Evolutionary conservation across 2,113 vertebrate species (phyloP), one percentile per base, ranked within the genome.

Genomic region (Donacobius atricapilla): DNA sequence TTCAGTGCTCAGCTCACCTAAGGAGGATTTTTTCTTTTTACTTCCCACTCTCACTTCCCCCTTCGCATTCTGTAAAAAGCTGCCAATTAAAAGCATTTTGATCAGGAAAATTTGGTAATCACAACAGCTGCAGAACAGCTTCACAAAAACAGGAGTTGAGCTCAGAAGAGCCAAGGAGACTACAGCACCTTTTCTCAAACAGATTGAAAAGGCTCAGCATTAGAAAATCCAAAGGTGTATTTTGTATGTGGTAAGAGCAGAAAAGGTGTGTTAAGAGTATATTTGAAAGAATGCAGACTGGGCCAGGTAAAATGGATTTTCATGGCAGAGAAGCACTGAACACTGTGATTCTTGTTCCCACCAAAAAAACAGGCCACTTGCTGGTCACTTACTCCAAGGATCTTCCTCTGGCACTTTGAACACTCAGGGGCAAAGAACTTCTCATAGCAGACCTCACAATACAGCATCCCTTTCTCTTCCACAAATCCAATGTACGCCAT

Each of bases 401-500:
- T 98, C 98, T 99, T 99, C 97, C 98, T 98, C 53, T 99, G 98
- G 97, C 99, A 99, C 87, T 98, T 98, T 15, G 97, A 98, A 75
- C 99, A 99, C 65, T 98, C 97, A 13, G 99, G 99, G 33, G 99
- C 99, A 3, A 99, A 98, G 96, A 99, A 99, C 96, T 99, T 98
- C 98, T 99, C 99, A 35, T 99, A 99, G 97, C 99, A 99, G 54
- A 96, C 97, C 85, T 98, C 99, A 11, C 99, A 99, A 83, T 99
- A 99, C 40, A 99, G 98, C 2, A 97, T 96, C 24, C 99, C 99
- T 25, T 98, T 98, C 97, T 99, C 99, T 97, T 99, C 98, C 93
- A 99, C 99, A 83, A 99, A 99, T 12, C 99, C 99, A 87, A 98
- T 96, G 28, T 99, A 99, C 7, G 97, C 98, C 98, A 99, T 98